A percentile compares a stretch with the other conserved stretches of the same genome.
phyloP scores from a whole-genome alignment of 1,140 invertebrate species.

The Euglossa dilemma region DNA sequence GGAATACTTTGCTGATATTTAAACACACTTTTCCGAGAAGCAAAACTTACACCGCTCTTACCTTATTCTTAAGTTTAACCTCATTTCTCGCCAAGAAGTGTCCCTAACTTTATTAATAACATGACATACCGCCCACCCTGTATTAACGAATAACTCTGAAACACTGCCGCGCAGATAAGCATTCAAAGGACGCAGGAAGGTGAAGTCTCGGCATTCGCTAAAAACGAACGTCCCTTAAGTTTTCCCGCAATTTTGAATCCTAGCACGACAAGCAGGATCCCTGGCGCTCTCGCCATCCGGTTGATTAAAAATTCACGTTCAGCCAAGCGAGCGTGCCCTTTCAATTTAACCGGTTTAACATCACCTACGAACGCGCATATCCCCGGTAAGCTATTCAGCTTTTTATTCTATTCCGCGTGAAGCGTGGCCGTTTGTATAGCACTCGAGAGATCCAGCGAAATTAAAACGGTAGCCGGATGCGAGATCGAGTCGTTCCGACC shows the following conservation, averaged over 20 bases:
- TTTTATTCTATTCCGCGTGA: background rate
- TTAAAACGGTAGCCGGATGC: constrained; percentile 34
- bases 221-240: constrained; percentile 52
- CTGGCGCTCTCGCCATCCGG: constrained; percentile 32
- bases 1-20: no score
- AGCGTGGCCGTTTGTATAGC: background rate
- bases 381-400: background rate
- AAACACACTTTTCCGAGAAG: no score
- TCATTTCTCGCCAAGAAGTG: no score
- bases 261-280: constrained; percentile 31
- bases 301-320: constrained; percentile 65
- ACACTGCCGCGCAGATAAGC: background rate
- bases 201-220: constrained; percentile 32
- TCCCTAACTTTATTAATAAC: no score
- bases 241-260: constrained; percentile 54
- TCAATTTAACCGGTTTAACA: constrained; percentile 40
- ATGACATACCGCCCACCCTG: no score
- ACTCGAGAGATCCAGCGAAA: constrained; percentile 21
- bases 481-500: background rate
- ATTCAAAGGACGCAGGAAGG: constrained; percentile 4
- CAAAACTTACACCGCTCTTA: no score
- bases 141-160: background rate
- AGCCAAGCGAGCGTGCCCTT: constrained; percentile 34
- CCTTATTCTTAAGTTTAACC: no score
- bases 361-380: constrained; percentile 22